Evolutionary conservation across 2,888 invertebrate genomes (phyloP).

Genomic region (Ochlodes sylvanus): DNA sequence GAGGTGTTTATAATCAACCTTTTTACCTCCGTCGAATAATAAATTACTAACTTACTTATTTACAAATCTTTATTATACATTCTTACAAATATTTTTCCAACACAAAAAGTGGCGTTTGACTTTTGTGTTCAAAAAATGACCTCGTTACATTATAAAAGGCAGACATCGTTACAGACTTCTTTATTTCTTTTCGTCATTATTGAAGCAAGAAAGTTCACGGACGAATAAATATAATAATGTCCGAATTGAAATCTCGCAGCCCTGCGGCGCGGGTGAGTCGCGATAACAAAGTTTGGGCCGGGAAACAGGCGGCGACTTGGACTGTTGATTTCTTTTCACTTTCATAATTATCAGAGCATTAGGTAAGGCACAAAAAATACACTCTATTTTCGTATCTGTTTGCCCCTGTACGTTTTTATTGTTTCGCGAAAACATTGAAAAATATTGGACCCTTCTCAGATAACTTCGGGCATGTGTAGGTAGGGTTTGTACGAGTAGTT

Average conservation of each 20-base stretch:
- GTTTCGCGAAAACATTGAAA: background rate
- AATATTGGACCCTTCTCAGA: background rate
- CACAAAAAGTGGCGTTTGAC: background rate
- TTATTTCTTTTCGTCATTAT: slow-evolving; percentile 28
- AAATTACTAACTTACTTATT: background rate
- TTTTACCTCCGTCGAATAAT: background rate
- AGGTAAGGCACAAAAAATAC: background rate
- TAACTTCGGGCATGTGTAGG: background rate
- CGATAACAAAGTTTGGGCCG: slow-evolving; percentile 25
- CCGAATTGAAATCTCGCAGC: slow-evolving; percentile 18
- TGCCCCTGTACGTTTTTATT: background rate
- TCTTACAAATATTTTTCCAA: slow-evolving; percentile 6
- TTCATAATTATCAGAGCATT: slow-evolving; percentile 23
- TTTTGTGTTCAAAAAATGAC: slow-evolving; percentile 12
- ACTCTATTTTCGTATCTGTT: background rate
- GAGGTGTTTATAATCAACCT: too few species aligned
- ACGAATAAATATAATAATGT: slow-evolving; percentile 31
- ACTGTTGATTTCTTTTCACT: slow-evolving; percentile 26
- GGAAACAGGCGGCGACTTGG: slow-evolving; percentile 13
- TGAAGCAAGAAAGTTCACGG: slow-evolving; percentile 23
- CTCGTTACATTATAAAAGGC: slow-evolving; percentile 8
- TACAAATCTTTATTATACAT: background rate
- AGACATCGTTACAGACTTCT: slow-evolving; percentile 29
- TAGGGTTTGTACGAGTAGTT: too few species aligned
- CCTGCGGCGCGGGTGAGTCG: slow-evolving; percentile 17